These are phyloP conservation scores for Caranx melampygus DNA, from an alignment of 2,113 vertebrate species.

Conservation along the genomic window DNA sequence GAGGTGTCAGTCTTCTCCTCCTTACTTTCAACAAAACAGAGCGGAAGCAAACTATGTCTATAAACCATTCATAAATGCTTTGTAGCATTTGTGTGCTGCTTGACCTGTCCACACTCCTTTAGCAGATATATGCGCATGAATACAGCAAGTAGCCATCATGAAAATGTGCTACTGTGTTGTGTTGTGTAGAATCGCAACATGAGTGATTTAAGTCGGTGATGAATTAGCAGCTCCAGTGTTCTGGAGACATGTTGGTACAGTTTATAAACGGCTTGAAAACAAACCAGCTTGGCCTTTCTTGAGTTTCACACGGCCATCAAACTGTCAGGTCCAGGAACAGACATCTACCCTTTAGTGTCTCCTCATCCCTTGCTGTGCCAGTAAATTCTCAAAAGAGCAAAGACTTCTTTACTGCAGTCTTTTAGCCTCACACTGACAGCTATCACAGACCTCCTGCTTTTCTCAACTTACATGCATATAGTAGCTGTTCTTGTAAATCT, in stretches of 20 bases:
- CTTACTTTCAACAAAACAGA: not conserved
- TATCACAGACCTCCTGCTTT: slow-evolving; percentile 58
- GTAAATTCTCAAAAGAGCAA: slow-evolving; percentile 78
- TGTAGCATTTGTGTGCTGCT: not conserved
- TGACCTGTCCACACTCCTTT: not conserved
- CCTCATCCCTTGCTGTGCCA: slow-evolving; percentile 73
- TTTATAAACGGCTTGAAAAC: slow-evolving; percentile 80
- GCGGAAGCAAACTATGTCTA: too few relatives aligned
- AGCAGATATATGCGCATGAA: not conserved
- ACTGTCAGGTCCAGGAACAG: slow-evolving; percentile 73
- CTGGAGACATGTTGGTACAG: slow-evolving; percentile 51
- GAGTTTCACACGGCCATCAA: slow-evolving; percentile 82
- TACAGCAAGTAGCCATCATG: not conserved
- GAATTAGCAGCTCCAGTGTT: slow-evolving; percentile 63
- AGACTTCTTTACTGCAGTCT: slow-evolving; percentile 70
- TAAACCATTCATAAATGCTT: not conserved
- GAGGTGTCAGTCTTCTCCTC: not conserved
- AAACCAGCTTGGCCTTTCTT: slow-evolving; percentile 80
- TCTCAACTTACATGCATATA: slow-evolving; percentile 59
- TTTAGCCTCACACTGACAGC: slow-evolving; percentile 67
- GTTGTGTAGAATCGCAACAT: slow-evolving; percentile 29
- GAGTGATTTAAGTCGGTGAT: slow-evolving; percentile 62
- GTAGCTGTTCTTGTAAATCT: slow-evolving; percentile 69
- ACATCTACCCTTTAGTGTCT: slow-evolving; percentile 69
- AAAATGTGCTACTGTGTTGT: slow-evolving; percentile 9